Conservation (phyloP, 2,113 vertebrate genomes). For the Martes martes region DNA sequence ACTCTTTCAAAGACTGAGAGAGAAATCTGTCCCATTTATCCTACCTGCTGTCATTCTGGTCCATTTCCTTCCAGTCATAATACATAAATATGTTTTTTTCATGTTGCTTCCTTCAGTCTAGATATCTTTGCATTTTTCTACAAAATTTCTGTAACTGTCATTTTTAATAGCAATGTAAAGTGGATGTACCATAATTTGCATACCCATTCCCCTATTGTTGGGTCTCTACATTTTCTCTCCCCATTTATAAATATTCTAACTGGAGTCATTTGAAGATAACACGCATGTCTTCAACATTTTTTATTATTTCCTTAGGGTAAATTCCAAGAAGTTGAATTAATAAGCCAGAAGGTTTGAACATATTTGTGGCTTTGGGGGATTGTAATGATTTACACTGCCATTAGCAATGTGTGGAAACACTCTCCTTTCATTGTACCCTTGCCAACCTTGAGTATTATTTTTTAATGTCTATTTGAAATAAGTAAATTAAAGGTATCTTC, state of each 20-base stretch:
- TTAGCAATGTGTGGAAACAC: background rate
- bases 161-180: background rate
- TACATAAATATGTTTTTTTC: background rate
- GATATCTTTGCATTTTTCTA: background rate
- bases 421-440: background rate
- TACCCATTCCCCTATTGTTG: background rate
- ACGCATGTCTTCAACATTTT: conserved; percentile 9
- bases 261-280: conserved; percentile 35
- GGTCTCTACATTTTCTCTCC: background rate
- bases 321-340: conserved; percentile 52
- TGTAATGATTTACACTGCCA: background rate
- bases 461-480: conserved; percentile 41
- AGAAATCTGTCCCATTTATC: background rate
- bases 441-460: background rate
- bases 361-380: conserved; percentile 1
- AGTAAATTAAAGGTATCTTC: background rate
- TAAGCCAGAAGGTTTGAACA: conserved; percentile 34
- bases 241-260: conserved; percentile 39
- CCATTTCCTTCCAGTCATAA: background rate
- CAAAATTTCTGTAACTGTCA: background rate
- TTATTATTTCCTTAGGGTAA: conserved; percentile 34
- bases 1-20: background rate
- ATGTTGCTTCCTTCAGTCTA: background rate
- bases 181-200: background rate
- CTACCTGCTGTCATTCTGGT: background rate